Conservation (phyloP, 2,888 invertebrate genomes). For the Orthosia cruda region DNA sequence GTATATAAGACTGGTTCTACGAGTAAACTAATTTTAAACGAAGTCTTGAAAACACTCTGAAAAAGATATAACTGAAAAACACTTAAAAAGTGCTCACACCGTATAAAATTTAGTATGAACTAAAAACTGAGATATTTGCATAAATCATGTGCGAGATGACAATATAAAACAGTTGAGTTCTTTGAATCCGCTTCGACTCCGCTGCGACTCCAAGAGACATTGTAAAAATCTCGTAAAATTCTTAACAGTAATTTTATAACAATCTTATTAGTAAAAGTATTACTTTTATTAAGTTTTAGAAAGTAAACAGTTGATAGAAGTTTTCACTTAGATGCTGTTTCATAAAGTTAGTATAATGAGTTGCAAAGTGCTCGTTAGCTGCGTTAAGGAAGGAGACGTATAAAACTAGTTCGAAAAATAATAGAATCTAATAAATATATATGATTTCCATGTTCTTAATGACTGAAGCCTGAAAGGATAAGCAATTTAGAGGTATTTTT, state of each 20-base stretch:
- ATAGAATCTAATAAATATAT: background rate
- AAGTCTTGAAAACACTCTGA: background rate
- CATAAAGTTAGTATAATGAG: background rate
- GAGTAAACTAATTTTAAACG: background rate
- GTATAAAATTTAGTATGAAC: conserved; percentile 11
- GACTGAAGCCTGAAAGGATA: too few relatives aligned
- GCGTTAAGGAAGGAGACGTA: background rate
- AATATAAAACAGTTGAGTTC: conserved; percentile 32
- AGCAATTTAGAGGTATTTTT: too few relatives aligned
- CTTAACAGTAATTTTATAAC: conserved; percentile 43
- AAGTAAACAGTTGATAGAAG: background rate
- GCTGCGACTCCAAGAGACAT: conserved; percentile 5
- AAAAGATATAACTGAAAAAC: background rate
- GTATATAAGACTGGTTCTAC: too few relatives aligned
- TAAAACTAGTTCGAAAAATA: background rate
- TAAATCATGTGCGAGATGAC: conserved; percentile 38
- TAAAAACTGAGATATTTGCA: conserved; percentile 32
- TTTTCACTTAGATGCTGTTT: conserved; percentile 22
- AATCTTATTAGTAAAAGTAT: conserved; percentile 3
- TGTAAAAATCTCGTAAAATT: conserved; percentile 40
- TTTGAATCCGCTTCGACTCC: conserved; percentile 32
- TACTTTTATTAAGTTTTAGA: background rate
- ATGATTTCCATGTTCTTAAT: too few relatives aligned
- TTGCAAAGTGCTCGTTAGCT: background rate
- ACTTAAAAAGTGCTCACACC: conserved; percentile 1